Evolutionary conservation across 2,113 vertebrate species (phyloP), one percentile per base, ranked within the genome.

Genomic region (Thymallus thymallus): DNA sequence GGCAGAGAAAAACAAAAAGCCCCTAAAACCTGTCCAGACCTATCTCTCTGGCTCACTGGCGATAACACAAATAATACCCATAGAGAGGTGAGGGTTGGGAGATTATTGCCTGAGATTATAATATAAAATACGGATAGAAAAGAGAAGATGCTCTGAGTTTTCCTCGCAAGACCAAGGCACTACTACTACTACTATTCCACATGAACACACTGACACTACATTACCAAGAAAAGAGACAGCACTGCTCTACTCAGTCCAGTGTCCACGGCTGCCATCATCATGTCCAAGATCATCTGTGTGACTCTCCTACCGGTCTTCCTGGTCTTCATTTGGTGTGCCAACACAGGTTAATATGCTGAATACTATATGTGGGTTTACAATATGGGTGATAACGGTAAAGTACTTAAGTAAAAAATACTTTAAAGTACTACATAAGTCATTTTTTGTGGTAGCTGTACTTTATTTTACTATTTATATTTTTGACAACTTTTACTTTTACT

Each of bases 271-370:
- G 46, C 69, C 56, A 68, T 5, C 56, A 66, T 5, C 65, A 92
- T 91, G 92, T 82, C 85, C 71, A 87, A 80, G 72, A 68, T 84
- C 14, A 3, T 74, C 3, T 66, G 41, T 51, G 55, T 79, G 16
- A 41, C 66, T 45, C 71, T 91, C 6, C 66, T 90, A 65, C 35
- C 90, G 67, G 4, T 90, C 55, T 16, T 90, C 71, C 71, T 92
- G 61, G 9, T 75, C 12, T 55, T 66, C n/a, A 80, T 62, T 62
- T 26, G 82, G 24, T 76, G 20, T 14, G 5, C 73, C 60, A 72
- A 76, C 67, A 65, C 81, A 81, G 90, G 91, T 92, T 85, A 22
- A 32, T 13, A 60, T 68, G 7, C 1, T 62, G 65, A 22, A 4
- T 41, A 24, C 68, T 23, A 3, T n/a, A 60, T 16, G 16, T 32